These are phyloP conservation scores for Conus ventricosus DNA, from an alignment of 1,140 invertebrate genomes.

Conservation along the genomic window DNA sequence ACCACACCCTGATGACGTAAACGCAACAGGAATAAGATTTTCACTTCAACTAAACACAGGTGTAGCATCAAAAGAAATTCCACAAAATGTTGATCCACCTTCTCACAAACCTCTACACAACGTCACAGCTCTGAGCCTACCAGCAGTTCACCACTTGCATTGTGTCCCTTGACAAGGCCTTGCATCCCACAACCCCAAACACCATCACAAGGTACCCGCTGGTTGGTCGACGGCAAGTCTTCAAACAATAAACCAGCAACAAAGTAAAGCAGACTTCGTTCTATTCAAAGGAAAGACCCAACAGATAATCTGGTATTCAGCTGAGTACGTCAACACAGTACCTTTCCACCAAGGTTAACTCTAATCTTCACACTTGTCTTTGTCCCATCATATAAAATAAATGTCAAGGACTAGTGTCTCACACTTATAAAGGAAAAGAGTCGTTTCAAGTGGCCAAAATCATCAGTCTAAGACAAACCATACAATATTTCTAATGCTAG, in stretches of 20 bases:
- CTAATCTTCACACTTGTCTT: not conserved
- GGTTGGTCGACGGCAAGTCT: not conserved
- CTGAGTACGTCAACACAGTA: not conserved
- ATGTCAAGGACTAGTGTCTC: not conserved
- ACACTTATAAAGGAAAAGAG: not conserved
- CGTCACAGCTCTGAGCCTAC: not conserved
- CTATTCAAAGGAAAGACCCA: not conserved
- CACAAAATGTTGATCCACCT: not conserved
- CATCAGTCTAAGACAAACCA: too few species aligned
- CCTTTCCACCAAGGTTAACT: not conserved
- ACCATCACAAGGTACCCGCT: not conserved
- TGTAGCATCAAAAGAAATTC: too few species aligned
- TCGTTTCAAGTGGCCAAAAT: too few species aligned
- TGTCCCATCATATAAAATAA: not conserved
- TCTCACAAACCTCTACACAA: not conserved
- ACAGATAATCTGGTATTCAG: not conserved
- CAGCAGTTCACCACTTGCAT: slow-evolving; percentile 6
- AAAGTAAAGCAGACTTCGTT: not conserved
- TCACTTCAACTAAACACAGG: too few species aligned
- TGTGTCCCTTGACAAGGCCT: not conserved
- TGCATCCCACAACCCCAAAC: not conserved
- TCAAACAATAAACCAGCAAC: not conserved
- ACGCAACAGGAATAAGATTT: too few species aligned
- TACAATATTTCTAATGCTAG: too few species aligned
- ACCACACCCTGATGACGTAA: too few species aligned